Percentiles rank a stretch among this genome's conserved stretches.
Conservation (phyloP, 2,113 vertebrate species). For the Antechinus stuartii region DNA sequence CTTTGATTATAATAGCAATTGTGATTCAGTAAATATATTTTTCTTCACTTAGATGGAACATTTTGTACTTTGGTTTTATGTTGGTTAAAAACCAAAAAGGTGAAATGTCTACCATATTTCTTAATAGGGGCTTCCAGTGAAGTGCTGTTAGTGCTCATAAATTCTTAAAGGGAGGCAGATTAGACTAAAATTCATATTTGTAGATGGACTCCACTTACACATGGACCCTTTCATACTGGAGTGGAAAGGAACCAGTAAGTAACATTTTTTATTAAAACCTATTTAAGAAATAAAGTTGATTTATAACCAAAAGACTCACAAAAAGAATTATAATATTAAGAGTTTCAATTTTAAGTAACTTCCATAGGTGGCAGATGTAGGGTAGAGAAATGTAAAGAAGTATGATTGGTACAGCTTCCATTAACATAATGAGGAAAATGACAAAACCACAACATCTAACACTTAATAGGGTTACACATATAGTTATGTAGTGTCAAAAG, state of each 20-base stretch:
- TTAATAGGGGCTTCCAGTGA: slow-evolving; percentile 28
- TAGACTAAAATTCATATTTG: neutral
- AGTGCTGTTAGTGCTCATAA: slow-evolving; percentile 13
- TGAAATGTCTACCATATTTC: neutral
- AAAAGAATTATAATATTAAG: neutral
- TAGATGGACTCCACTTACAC: slow-evolving; percentile 33
- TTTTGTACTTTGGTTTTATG: slow-evolving; percentile 25
- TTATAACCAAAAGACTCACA: slow-evolving; percentile 44
- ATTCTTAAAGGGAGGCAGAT: slow-evolving; percentile 34
- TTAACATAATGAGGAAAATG: slow-evolving; percentile 37
- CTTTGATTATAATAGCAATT: neutral
- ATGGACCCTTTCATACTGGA: slow-evolving; percentile 48
- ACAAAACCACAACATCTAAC: neutral
- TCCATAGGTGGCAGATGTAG: slow-evolving; percentile 34
- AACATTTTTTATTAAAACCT: slow-evolving; percentile 45
- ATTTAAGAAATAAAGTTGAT: slow-evolving; percentile 52
- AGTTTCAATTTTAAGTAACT: slow-evolving; percentile 34
- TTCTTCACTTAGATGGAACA: slow-evolving; percentile 13
- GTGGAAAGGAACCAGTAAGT: slow-evolving; percentile 40
- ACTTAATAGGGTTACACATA: slow-evolving; percentile 15
- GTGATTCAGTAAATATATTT: slow-evolving; percentile 17
- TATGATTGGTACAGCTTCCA: slow-evolving; percentile 35
- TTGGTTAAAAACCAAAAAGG: slow-evolving; percentile 53
- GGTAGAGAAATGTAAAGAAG: slow-evolving; percentile 44
- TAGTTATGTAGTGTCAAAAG: slow-evolving; percentile 33